phyloP scores from a whole-genome alignment of 2,888 invertebrate genomes.

The Mimumesa dahlbomi region DNA sequence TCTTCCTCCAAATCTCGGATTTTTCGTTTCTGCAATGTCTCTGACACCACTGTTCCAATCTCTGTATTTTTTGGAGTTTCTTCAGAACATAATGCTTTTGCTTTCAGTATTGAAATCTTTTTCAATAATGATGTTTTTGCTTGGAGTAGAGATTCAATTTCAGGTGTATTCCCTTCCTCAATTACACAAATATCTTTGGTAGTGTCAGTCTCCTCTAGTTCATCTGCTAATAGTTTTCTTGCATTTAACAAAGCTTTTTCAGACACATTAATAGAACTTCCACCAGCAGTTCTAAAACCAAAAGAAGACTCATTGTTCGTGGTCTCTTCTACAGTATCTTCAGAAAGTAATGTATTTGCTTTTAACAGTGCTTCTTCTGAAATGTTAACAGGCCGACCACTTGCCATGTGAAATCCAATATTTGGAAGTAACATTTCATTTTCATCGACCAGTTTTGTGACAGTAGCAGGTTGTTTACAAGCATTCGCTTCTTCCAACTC shows the following conservation, averaged over 20 bases:
- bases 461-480: not conserved
- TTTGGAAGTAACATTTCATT: not conserved
- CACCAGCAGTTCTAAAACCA: slow-evolving; percentile 2
- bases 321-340: not conserved
- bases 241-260: slow-evolving; percentile 19
- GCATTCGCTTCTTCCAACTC: not conserved
- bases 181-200: not conserved
- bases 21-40: slow-evolving; percentile 44
- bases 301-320: not conserved
- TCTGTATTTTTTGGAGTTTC: not conserved
- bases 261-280: slow-evolving; percentile 10
- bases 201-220: not conserved
- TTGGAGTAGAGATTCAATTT: not conserved
- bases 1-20: slow-evolving; percentile 56
- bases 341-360: slow-evolving; percentile 18
- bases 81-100: not conserved
- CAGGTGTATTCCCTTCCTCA: not conserved
- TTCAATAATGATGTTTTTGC: not conserved
- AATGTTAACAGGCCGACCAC: slow-evolving; percentile 7
- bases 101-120: not conserved
- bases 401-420: slow-evolving; percentile 13
- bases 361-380: slow-evolving; percentile 14
- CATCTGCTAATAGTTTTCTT: slow-evolving; percentile 1
- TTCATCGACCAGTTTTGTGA: not conserved
- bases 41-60: not conserved